phyloP scores from a whole-genome alignment of 1,140 invertebrate genomes.

The Drosophila bipectinata region DNA sequence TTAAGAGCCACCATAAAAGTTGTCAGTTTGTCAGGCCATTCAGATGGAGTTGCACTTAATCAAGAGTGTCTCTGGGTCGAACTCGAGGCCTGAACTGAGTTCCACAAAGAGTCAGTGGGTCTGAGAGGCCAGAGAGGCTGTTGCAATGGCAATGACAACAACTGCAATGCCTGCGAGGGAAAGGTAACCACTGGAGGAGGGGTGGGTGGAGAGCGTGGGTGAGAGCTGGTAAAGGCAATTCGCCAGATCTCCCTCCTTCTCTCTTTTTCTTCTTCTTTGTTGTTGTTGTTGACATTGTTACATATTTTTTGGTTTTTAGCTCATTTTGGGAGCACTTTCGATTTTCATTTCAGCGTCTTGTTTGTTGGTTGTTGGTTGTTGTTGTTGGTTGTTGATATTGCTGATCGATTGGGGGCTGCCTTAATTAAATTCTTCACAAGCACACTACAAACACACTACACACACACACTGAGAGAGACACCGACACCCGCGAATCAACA shows the following conservation, averaged over 20 bases:
- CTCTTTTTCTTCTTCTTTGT: background rate
- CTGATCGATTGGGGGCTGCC: slow-evolving; percentile 53
- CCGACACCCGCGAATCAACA: slow-evolving; percentile 43
- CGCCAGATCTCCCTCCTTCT: slow-evolving; percentile 7
- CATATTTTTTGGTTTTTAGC: slow-evolving; percentile 40
- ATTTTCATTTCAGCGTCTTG: slow-evolving; percentile 46
- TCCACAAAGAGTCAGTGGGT: background rate
- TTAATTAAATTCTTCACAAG: slow-evolving; percentile 58
- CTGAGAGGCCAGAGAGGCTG: slow-evolving; percentile 23
- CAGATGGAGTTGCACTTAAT: slow-evolving; percentile 34
- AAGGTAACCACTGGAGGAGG: slow-evolving; percentile 4
- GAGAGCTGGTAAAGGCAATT: slow-evolving; percentile 65
- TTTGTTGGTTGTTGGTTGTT: slow-evolving; percentile 27
- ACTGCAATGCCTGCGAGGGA: background rate
- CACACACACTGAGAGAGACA: no score
- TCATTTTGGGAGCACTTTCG: slow-evolving; percentile 62
- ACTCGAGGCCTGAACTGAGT: no score
- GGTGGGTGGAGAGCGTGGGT: slow-evolving; percentile 45
- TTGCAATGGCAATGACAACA: slow-evolving; percentile 50
- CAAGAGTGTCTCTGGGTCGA: slow-evolving; percentile 2
- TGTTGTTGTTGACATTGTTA: slow-evolving; percentile 71
- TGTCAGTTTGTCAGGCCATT: slow-evolving; percentile 9
- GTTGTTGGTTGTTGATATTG: slow-evolving; percentile 35
- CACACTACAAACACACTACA: slow-evolving; percentile 32
- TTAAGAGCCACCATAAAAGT: slow-evolving; percentile 53